A percentile compares a stretch with the other conserved stretches of the same genome.
Evolutionary conservation across 2,888 invertebrate species (phyloP).

Genomic region (Drosophila kuntzei): DNA sequence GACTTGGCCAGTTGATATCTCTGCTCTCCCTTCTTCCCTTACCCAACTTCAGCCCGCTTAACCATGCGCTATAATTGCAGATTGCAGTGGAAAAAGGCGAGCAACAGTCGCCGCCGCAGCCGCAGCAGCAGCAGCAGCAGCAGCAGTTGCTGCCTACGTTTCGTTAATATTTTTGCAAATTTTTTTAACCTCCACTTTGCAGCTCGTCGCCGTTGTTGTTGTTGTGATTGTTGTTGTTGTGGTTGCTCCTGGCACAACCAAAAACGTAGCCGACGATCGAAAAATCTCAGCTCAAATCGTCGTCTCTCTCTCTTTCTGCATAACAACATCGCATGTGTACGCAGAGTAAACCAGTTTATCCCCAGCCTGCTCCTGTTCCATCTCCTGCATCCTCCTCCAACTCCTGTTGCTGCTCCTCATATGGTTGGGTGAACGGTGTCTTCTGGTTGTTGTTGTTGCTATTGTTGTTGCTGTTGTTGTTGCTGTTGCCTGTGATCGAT

Average conservation of each 20-base stretch:
- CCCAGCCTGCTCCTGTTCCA: conserved; percentile 12
- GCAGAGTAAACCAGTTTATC: conserved; percentile 69
- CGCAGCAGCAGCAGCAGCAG: conserved; percentile 45
- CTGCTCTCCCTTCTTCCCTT: background rate
- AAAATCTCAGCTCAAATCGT: conserved; percentile 52
- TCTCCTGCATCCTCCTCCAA: background rate
- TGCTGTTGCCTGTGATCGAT: conserved; percentile 69
- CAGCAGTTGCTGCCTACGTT: conserved; percentile 74
- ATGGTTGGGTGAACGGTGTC: conserved; percentile 62
- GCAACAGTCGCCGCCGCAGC: conserved; percentile 53
- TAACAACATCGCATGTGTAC: conserved; percentile 65
- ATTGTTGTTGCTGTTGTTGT: conserved; percentile 65
- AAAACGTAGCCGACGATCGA: conserved; percentile 56
- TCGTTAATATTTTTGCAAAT: conserved; percentile 80
- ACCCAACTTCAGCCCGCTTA: conserved; percentile 18
- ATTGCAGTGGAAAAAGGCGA: conserved; percentile 79
- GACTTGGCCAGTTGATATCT: conserved; percentile 41
- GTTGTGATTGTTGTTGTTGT: conserved; percentile 19
- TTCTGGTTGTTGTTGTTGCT: conserved; percentile 36
- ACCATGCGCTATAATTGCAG: conserved; percentile 74
- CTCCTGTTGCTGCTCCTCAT: conserved; percentile 40
- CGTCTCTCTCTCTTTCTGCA: conserved; percentile 22
- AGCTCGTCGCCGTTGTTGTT: conserved; percentile 51
- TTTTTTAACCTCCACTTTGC: conserved; percentile 80
- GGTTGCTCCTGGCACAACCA: conserved; percentile 60